phyloP scores from a whole-genome alignment of 2,888 invertebrate genomes.

The Chaetoderma sp. region DNA sequence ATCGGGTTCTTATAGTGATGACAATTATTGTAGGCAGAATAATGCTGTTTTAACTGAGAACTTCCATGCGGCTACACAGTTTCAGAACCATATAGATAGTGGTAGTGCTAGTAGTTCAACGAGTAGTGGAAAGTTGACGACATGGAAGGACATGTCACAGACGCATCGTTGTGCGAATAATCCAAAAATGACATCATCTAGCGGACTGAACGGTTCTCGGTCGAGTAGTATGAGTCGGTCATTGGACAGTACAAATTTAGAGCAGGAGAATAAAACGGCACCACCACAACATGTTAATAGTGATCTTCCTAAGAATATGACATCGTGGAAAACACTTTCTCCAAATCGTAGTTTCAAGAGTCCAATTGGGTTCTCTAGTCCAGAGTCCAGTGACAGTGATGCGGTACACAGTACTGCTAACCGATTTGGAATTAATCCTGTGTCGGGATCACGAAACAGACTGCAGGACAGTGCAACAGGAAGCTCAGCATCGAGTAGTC shows the following conservation, averaged over 20 bases:
- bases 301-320: constrained; percentile 6
- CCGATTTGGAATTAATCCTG: not conserved
- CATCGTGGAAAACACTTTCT: constrained; percentile 55
- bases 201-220: too few relatives aligned
- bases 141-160: constrained; percentile 44
- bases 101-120: too few relatives aligned
- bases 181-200: not conserved
- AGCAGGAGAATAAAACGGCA: constrained; percentile 22
- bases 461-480: constrained; percentile 5
- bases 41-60: too few relatives aligned
- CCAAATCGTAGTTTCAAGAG: constrained; percentile 40
- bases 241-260: constrained; percentile 2
- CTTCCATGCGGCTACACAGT: too few relatives aligned
- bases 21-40: too few relatives aligned
- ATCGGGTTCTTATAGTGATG: too few relatives aligned
- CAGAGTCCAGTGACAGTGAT: constrained; percentile 26
- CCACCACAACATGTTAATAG: constrained; percentile 20
- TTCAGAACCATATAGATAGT: too few relatives aligned
- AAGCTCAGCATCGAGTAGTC: not conserved
- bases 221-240: not conserved
- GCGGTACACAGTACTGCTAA: constrained; percentile 3
- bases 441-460: too few relatives aligned
- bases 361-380: constrained; percentile 26
- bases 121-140: too few relatives aligned
- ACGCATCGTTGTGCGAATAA: constrained; percentile 11